These are phyloP conservation scores for Tineola bisselliella DNA, from an alignment of 2,888 invertebrate genomes.

Conservation along the genomic window DNA sequence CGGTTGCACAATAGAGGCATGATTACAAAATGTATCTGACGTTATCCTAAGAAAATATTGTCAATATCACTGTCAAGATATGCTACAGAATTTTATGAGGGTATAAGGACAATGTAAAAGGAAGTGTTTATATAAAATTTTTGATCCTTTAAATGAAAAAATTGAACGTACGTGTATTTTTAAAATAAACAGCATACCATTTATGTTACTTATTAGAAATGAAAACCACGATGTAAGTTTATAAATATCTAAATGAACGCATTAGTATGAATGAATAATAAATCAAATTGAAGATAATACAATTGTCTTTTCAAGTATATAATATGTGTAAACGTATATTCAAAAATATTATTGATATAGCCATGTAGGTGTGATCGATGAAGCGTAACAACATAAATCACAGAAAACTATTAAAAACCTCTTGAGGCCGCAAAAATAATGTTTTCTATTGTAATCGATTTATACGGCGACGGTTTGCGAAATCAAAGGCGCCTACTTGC, in stretches of 20 bases:
- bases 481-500: constrained; percentile 33
- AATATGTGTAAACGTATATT: background rate
- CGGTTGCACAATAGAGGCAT: constrained; percentile 49
- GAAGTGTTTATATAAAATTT: constrained; percentile 2
- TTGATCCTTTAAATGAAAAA: background rate
- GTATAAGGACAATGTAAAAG: background rate
- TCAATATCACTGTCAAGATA: constrained; percentile 14
- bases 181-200: background rate
- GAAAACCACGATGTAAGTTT: too few relatives aligned
- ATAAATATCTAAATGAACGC: too few relatives aligned
- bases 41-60: constrained; percentile 43
- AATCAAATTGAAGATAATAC: too few relatives aligned
- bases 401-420: constrained; percentile 43
- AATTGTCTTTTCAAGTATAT: background rate
- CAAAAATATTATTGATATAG: background rate
- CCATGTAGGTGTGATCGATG: constrained; percentile 46
- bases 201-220: too few relatives aligned
- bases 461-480: constrained; percentile 30
- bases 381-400: constrained; percentile 47
- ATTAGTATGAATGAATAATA: too few relatives aligned
- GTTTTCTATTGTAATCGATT: constrained; percentile 35
- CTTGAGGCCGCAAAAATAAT: constrained; percentile 39
- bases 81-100: background rate
- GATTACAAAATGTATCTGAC: constrained; percentile 29
- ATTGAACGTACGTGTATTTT: background rate